Base-by-base conservation (phyloP, 1,140 invertebrate genomes). In the Aradophagus sp. region DNA sequence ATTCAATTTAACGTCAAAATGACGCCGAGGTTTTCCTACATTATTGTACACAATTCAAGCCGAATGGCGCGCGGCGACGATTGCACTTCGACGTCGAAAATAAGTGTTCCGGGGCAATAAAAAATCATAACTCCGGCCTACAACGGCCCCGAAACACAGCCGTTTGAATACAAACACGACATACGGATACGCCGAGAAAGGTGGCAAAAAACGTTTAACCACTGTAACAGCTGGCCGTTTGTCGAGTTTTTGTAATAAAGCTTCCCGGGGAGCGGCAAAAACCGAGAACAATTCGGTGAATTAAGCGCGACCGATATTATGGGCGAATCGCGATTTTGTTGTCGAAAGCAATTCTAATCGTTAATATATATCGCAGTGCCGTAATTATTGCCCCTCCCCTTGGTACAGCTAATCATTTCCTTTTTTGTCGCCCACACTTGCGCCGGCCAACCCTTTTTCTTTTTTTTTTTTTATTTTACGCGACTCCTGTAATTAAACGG, bases 211-310 rank as follows among this genome's bases (percentile, higher is more conserved):
- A 56, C 50, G 66, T 72, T 72, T 72, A 62, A 72, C 71, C 56
- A 69, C 79, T 62, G 81, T 75, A 81, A 82, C 82, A 83, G 82
- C 82, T 82, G 80, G 72, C 79, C 73, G 76, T 78, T 76, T 75
- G 73, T 77, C 66, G 71, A 77, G 50, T 83, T 84, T 84, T 84
- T 84, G 81, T 80, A 83, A 84, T 84, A 83, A 84, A 83, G 78
- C 74, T 67, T 45, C 34, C 65, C 53, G 48, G 75, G 73, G 74
- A 74, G 68, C 55, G 48, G 61, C 74, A 79, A 81, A 82, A 82
- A 82, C 62, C 63, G 55, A 74, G 77, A 70, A 77, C 73, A 59
- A 59, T 65, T 65, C 63, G 63, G 77, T 79, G 73, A 76, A 79
- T 81, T 80, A 78, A 77, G 76, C 78, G 69, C 66, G 65, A 61